phyloP scores from a whole-genome alignment of 2,113 vertebrate species.

The Syngnathoides biaculeatus region DNA sequence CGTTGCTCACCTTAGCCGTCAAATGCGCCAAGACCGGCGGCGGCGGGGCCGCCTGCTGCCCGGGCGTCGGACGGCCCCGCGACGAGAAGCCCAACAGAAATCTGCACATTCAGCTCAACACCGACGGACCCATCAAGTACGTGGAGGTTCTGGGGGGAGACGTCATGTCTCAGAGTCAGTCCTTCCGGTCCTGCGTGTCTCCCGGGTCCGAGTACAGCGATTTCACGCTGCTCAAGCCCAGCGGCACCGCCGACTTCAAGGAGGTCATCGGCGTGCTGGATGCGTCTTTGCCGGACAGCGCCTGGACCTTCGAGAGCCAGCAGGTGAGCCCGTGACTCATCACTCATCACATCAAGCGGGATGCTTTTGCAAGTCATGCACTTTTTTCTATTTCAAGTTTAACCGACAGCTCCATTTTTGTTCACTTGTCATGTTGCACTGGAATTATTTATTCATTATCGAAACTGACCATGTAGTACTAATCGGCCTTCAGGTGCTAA shows the following conservation, averaged over 20 bases:
- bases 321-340: slow-evolving; percentile 60
- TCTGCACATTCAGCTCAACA: slow-evolving; percentile 75
- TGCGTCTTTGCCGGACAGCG: slow-evolving; percentile 64
- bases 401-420: neutral
- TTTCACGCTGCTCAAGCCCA: slow-evolving; percentile 79
- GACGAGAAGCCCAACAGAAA: slow-evolving; percentile 70
- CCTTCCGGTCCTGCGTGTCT: slow-evolving; percentile 81
- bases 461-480: neutral
- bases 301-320: slow-evolving; percentile 71
- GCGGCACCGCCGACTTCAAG: slow-evolving; percentile 66
- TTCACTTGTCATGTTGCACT: neutral
- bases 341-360: neutral
- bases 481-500: no score
- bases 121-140: slow-evolving; percentile 80
- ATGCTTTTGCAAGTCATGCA: no score
- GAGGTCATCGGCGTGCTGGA: slow-evolving; percentile 59
- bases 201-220: slow-evolving; percentile 82
- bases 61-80: slow-evolving; percentile 27
- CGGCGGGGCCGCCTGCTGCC: slow-evolving; percentile 63
- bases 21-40: slow-evolving; percentile 70
- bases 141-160: slow-evolving; percentile 78
- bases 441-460: neutral
- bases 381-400: neutral
- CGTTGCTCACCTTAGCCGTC: slow-evolving; percentile 70
- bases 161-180: slow-evolving; percentile 74